These are phyloP conservation scores for Epiblema foenella DNA, from an alignment of 2,888 invertebrate genomes.

Conservation along the genomic window DNA sequence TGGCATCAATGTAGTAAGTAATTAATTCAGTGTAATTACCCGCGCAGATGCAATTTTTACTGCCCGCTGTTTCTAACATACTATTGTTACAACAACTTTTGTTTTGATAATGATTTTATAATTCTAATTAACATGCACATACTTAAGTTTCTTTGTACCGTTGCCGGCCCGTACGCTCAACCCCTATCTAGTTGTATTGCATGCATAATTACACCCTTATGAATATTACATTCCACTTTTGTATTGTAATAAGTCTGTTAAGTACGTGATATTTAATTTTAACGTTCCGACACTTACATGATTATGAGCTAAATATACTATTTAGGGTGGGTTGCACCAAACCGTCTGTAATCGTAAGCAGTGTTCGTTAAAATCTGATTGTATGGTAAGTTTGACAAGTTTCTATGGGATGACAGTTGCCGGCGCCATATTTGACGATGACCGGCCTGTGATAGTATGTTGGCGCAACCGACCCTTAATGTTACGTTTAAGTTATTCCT, in stretches of 20 bases:
- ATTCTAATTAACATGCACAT: conserved; percentile 36
- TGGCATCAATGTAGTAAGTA: background rate
- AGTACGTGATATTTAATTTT: conserved; percentile 32
- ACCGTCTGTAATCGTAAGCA: no score
- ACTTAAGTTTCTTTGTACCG: conserved; percentile 41
- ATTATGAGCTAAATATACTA: background rate
- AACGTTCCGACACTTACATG: conserved; percentile 14
- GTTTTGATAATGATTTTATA: conserved; percentile 35
- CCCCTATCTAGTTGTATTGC: conserved; percentile 46
- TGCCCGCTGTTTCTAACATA: background rate
- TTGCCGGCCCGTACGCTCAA: conserved; percentile 41
- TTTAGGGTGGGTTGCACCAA: no score
- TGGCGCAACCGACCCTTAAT: no score
- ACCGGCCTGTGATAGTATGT: no score
- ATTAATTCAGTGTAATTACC: background rate
- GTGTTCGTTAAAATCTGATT: no score
- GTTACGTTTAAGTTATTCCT: background rate
- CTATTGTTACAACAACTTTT: conserved; percentile 12
- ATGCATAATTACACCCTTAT: conserved; percentile 49
- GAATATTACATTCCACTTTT: conserved; percentile 47
- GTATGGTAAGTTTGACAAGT: no score
- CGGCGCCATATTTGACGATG: no score
- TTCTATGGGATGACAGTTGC: no score
- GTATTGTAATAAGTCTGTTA: conserved; percentile 42
- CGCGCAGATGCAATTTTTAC: conserved; percentile 2